These are phyloP conservation scores for Sander vitreus DNA, from an alignment of 2,113 vertebrate species.

Conservation along the genomic window DNA sequence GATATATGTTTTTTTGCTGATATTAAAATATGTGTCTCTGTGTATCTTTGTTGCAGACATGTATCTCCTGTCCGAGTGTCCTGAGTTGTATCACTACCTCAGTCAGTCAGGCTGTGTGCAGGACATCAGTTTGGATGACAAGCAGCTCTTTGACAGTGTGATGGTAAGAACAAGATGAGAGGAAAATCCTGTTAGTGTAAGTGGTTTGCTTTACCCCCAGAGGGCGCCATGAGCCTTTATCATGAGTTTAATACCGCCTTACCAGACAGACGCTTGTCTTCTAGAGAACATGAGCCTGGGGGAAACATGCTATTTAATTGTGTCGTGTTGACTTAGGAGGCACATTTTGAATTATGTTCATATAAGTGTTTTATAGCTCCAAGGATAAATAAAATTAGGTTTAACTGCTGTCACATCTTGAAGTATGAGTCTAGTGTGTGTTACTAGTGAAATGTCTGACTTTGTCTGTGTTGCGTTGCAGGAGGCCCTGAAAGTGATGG, in stretches of 20 bases:
- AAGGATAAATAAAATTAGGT: not conserved
- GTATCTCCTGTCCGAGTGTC: conserved; percentile 86
- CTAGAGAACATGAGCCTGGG: not conserved
- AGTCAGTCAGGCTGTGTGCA: conserved; percentile 89
- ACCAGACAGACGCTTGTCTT: not conserved
- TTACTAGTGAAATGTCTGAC: not conserved
- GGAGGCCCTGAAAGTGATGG: conserved; percentile 92
- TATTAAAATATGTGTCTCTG: not conserved
- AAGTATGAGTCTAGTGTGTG: not conserved
- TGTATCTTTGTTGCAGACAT: conserved; percentile 80
- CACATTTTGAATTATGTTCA: not conserved
- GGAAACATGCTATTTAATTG: not conserved
- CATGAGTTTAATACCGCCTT: not conserved
- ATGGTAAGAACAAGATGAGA: conserved; percentile 84
- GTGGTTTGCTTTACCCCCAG: conserved; percentile 48
- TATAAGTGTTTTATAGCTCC: not conserved
- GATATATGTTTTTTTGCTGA: not conserved
- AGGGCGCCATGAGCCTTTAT: conserved; percentile 54
- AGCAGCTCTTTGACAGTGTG: conserved; percentile 89
- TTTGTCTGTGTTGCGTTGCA: conserved; percentile 55
- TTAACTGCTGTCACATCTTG: not conserved
- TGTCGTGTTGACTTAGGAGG: conserved; percentile 1
- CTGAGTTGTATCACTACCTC: conserved; percentile 88
- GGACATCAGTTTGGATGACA: conserved; percentile 88
- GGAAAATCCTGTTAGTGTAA: not conserved